Evolutionary conservation across 1,140 invertebrate species (phyloP), one percentile per base, ranked within the genome.

Genomic region (Phenacoccus solenopsis): DNA sequence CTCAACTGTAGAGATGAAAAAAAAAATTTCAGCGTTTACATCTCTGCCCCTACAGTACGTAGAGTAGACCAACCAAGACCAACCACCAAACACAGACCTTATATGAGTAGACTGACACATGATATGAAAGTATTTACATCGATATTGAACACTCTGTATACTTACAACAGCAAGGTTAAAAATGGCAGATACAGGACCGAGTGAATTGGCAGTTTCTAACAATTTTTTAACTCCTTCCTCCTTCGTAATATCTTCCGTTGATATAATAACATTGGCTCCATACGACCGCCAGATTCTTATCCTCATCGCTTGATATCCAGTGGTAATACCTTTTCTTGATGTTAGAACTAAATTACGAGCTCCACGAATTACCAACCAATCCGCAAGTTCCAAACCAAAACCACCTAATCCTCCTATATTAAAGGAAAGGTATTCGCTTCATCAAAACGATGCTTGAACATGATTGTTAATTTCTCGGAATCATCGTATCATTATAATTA

Each of bases 381-480:
- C 87, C 2, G 87, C 85, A 59, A 97, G 76, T 77, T 97, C 94
- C n/a, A 98, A 80, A 32, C 93, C 94, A 77, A 98, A 94, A 1
- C 93, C 92, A 28, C 92, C 93, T 0, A 96, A 80, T 70, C 94
- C 94, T 38, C 94, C 87, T 73, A 81, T 80, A 73, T 86, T 10
- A 69, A 21, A 70, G 27, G n/a, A n/a, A n/a, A n/a, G n/a, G n/a
- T n/a, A n/a, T n/a, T n/a, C n/a, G n/a, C n/a, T n/a, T n/a, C n/a
- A n/a, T n/a, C n/a, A n/a, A n/a, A n/a, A n/a, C 13, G 5, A 10
- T 27, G 1, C n/a, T 22, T n/a, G 20, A 9, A 9, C 10, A 67
- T 28, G 2, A 67, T 24, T 25, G 25, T 10, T 61, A 68, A 68
- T 49, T 30, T n/a, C n/a, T n/a, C n/a, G n/a, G n/a, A n/a, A n/a